phyloP scores from a whole-genome alignment of 1,140 invertebrate genomes.

The Maconellicoccus hirsutus region DNA sequence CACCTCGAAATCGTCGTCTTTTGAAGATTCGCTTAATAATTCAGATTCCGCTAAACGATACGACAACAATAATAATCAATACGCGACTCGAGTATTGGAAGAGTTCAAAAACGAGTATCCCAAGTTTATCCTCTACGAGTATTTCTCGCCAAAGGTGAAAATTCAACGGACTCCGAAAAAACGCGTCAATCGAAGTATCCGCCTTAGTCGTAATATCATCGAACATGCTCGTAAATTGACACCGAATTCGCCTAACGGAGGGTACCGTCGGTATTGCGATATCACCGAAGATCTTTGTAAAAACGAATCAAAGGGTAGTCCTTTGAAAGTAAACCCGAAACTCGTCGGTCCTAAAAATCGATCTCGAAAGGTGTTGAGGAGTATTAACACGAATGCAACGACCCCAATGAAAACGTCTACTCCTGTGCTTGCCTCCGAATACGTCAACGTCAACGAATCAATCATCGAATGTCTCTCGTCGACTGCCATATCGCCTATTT shows the following conservation, averaged over 20 bases:
- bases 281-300: too few relatives aligned
- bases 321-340: too few relatives aligned
- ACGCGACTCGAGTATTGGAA: not conserved
- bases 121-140: not conserved
- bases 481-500: not conserved
- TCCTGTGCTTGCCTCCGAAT: not conserved
- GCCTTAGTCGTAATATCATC: too few relatives aligned
- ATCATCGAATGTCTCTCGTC: not conserved
- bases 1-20: not conserved
- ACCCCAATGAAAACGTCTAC: not conserved
- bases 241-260: too few relatives aligned
- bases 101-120: not conserved
- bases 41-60: not conserved
- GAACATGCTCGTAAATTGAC: too few relatives aligned
- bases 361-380: too few relatives aligned
- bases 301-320: too few relatives aligned
- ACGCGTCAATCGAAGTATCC: not conserved
- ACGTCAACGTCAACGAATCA: not conserved
- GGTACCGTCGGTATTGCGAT: too few relatives aligned
- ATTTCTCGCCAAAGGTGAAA: slow-evolving; percentile 1
- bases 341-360: too few relatives aligned
- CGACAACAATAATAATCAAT: not conserved
- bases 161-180: not conserved
- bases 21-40: not conserved
- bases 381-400: not conserved